These are phyloP conservation scores for Neoascia interrupta DNA, from an alignment of 2,888 invertebrate species.

Conservation along the genomic window DNA sequence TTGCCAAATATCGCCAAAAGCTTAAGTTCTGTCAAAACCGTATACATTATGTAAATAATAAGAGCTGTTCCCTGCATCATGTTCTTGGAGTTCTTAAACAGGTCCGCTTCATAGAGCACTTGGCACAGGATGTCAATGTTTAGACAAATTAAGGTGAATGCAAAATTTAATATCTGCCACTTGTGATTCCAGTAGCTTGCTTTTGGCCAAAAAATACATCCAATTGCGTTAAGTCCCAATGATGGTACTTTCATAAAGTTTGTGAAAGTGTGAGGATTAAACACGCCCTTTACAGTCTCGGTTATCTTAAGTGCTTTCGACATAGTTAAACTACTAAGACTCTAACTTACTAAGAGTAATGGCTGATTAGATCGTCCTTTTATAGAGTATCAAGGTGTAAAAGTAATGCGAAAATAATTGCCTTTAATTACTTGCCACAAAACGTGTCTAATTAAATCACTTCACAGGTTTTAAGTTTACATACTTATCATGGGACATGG, in stretches of 20 bases:
- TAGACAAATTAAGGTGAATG: slow-evolving; percentile 1
- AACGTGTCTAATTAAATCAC: too few species aligned
- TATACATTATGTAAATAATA: slow-evolving; percentile 2
- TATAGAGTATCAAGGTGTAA: too few species aligned
- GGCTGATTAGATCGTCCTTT: too few species aligned
- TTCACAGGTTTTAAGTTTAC: too few species aligned
- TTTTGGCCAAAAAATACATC: slow-evolving; percentile 9
- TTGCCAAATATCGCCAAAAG: background rate
- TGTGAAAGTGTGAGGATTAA: too few species aligned
- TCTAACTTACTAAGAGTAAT: too few species aligned
- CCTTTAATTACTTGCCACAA: too few species aligned
- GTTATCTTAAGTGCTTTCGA: too few species aligned
- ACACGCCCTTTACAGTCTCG: too few species aligned
- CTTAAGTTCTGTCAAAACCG: slow-evolving; percentile 9
- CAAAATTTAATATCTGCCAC: background rate
- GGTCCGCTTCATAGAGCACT: background rate
- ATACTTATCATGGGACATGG: too few species aligned
- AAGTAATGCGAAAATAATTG: too few species aligned
- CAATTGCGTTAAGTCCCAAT: background rate
- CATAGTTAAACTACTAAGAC: too few species aligned
- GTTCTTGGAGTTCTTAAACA: background rate
- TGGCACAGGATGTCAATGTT: background rate
- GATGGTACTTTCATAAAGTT: slow-evolving; percentile 11
- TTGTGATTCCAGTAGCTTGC: background rate
- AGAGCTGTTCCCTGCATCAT: background rate